phyloP scores from a whole-genome alignment of 2,113 vertebrate genomes.

The Meriones unguiculatus region DNA sequence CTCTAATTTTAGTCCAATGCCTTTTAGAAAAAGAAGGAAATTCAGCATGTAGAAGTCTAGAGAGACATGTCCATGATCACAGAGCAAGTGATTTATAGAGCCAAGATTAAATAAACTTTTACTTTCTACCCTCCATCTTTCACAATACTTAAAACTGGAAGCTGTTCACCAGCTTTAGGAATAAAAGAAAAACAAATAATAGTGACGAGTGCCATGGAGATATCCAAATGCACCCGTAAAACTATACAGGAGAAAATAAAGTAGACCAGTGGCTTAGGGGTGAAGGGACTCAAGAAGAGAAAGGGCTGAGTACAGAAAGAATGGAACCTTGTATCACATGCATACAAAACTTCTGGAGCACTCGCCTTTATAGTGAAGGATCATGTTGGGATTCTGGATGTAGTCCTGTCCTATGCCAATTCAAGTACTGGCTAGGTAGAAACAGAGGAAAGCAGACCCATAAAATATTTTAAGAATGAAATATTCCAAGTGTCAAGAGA shows the following conservation, averaged over 20 bases:
- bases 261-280: neutral
- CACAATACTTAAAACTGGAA: neutral
- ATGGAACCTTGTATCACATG: neutral
- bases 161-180: neutral
- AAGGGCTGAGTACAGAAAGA: neutral
- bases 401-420: neutral
- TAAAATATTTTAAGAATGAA: neutral
- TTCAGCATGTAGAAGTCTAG: neutral
- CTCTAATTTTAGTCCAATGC: constrained; percentile 50
- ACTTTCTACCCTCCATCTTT: neutral
- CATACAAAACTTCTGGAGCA: neutral
- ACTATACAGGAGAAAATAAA: neutral
- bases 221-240: neutral
- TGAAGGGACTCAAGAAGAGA: neutral
- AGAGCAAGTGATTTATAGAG: neutral
- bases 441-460: neutral
- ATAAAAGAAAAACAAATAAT: neutral
- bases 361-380: neutral
- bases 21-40: neutral
- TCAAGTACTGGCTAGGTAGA: neutral
- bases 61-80: neutral
- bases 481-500: neutral
- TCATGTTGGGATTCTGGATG: neutral
- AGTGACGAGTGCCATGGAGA: neutral
- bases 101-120: neutral